Evolutionary conservation across 1,140 invertebrate species (phyloP).

Genomic region (Pachypeltis micranthus): DNA sequence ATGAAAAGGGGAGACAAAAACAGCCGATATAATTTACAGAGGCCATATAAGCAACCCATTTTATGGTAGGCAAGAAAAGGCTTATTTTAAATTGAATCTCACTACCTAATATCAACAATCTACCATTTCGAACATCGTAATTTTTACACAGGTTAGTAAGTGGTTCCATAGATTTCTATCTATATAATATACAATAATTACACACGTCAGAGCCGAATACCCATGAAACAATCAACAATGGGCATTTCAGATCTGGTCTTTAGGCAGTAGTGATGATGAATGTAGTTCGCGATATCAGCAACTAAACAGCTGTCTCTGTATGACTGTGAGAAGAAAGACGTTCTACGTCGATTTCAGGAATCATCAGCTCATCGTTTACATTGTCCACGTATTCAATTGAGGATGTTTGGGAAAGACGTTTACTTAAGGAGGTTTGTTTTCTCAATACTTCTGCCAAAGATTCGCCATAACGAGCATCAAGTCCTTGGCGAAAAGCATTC

Average conservation of each 20-base stretch:
- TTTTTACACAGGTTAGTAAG: no score
- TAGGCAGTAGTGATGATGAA: slow-evolving; percentile 18
- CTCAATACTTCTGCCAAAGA: slow-evolving; percentile 79
- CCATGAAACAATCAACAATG: slow-evolving; percentile 23
- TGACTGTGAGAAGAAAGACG: slow-evolving; percentile 81
- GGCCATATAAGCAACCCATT: background rate
- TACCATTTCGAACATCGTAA: no score
- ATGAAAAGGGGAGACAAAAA: background rate
- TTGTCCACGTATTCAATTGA: slow-evolving; percentile 85
- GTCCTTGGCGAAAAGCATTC: slow-evolving; percentile 96
- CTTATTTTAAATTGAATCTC: background rate
- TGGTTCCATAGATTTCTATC: background rate
- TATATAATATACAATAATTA: slow-evolving; percentile 29
- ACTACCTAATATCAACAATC: slow-evolving; percentile 11
- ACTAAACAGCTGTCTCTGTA: slow-evolving; percentile 81
- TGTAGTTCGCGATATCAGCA: background rate
- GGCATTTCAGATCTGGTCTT: slow-evolving; percentile 18
- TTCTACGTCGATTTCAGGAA: slow-evolving; percentile 81
- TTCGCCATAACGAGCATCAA: slow-evolving; percentile 88
- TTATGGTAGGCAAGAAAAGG: background rate
- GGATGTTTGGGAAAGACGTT: slow-evolving; percentile 78
- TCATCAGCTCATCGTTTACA: slow-evolving; percentile 71
- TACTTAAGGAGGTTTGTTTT: slow-evolving; percentile 79
- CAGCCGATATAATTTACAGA: background rate
- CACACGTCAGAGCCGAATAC: slow-evolving; percentile 25